phyloP scores from a whole-genome alignment of 2,113 vertebrate genomes.

The Limanda limanda region DNA sequence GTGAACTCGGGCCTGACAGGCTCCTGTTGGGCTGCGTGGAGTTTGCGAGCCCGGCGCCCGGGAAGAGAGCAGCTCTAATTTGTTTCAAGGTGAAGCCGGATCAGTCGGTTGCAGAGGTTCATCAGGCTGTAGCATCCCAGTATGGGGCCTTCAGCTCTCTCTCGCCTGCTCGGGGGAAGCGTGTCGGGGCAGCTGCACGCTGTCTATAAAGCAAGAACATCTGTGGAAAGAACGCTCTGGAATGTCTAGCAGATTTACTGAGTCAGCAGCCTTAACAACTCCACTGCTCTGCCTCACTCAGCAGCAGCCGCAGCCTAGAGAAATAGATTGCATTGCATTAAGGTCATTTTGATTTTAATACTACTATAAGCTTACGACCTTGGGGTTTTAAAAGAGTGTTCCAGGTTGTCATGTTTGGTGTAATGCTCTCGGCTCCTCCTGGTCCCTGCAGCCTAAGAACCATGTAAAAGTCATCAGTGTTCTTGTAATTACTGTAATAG shows the following conservation, averaged over 20 bases:
- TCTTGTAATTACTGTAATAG: constrained; percentile 71
- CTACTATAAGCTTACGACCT: constrained; percentile 33
- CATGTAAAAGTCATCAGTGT: constrained; percentile 65
- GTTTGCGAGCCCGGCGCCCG: constrained; percentile 45
- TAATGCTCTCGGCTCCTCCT: constrained; percentile 31
- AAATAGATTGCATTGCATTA: constrained; percentile 13
- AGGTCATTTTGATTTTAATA: constrained; percentile 26
- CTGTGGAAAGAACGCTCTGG: constrained; percentile 66
- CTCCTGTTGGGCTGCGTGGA: constrained; percentile 54
- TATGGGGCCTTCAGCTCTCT: constrained; percentile 59
- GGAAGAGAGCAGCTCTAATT: constrained; percentile 65
- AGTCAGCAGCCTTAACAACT: constrained; percentile 62
- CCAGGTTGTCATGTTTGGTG: constrained; percentile 56
- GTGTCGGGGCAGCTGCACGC: constrained; percentile 47
- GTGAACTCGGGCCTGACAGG: constrained; percentile 66
- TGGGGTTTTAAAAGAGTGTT: constrained; percentile 51
- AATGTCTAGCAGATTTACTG: constrained; percentile 55
- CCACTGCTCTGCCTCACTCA: constrained; percentile 12
- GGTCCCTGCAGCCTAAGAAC: constrained; percentile 48
- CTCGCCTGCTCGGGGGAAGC: constrained; percentile 35
- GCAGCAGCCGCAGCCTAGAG: constrained; percentile 8
- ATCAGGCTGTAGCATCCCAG: constrained; percentile 38
- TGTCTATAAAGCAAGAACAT: constrained; percentile 68
- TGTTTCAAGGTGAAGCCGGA: constrained; percentile 77
- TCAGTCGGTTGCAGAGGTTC: constrained; percentile 34